A percentile compares a stretch with the other conserved stretches of the same genome.
phyloP scores from a whole-genome alignment of 2,113 vertebrate species.

The Ochotona princeps region DNA sequence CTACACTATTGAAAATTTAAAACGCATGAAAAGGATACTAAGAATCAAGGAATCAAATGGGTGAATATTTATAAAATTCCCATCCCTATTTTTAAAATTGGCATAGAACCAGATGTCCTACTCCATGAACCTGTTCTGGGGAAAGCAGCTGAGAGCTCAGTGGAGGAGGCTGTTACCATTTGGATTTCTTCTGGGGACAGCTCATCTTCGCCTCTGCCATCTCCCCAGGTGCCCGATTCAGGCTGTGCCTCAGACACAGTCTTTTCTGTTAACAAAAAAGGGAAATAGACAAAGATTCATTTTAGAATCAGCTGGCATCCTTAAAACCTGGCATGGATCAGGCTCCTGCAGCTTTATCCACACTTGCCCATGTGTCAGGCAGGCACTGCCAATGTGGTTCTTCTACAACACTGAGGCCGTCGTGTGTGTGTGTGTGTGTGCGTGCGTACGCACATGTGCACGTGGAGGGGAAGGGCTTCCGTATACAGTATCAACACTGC shows the following conservation, averaged over 20 bases:
- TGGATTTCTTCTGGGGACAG: conserved; percentile 98
- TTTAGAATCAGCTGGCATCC: not conserved
- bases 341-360: rapidly evolving
- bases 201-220: conserved; percentile 92
- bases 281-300: not conserved
- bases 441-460: too few relatives aligned
- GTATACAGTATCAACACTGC: not conserved
- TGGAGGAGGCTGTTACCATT: conserved; percentile 88
- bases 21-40: conserved; percentile 3
- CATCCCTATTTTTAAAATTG: not conserved
- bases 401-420: rapidly evolving
- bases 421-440: rapidly evolving
- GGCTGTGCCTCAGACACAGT: conserved; percentile 83
- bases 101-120: not conserved
- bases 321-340: rapidly evolving
- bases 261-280: conserved; percentile 87
- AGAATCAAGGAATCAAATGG: conserved; percentile 23
- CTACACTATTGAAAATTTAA: conserved; percentile 48
- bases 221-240: conserved; percentile 89
- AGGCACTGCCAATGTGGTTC: rapidly evolving
- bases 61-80: not conserved
- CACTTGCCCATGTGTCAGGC: rapidly evolving
- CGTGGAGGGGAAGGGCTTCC: too few relatives aligned
- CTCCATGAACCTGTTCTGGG: not conserved
- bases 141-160: not conserved